phyloP scores from a whole-genome alignment of 1,140 invertebrate genomes.

The roundworm (Caenorhabditis elegans) region WBcel235 BX284603.4:5951001-5951500 shows the following conservation, averaged over 20 bases:
- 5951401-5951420: not conserved
- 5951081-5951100: constrained; percentile 1
- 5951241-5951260: constrained; percentile 26
- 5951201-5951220: too few species aligned
- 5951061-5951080: too few species aligned
- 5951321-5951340: too few species aligned
- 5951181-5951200: not conserved
- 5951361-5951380: not conserved
- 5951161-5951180: not conserved
- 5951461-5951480: too few species aligned
- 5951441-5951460: not conserved
- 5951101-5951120: not conserved
- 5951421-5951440: not conserved
- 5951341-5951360: too few species aligned
- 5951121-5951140: not conserved
- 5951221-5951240: not conserved
- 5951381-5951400: not conserved
- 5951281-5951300: not conserved
- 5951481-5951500: too few species aligned
- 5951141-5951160: not conserved
- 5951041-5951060: too few species aligned
- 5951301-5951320: too few species aligned
- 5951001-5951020: not conserved
- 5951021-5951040: not conserved
- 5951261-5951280: not conserved